Conservation (phyloP, 1,140 invertebrate species). For the Callitettix versicolor region DNA sequence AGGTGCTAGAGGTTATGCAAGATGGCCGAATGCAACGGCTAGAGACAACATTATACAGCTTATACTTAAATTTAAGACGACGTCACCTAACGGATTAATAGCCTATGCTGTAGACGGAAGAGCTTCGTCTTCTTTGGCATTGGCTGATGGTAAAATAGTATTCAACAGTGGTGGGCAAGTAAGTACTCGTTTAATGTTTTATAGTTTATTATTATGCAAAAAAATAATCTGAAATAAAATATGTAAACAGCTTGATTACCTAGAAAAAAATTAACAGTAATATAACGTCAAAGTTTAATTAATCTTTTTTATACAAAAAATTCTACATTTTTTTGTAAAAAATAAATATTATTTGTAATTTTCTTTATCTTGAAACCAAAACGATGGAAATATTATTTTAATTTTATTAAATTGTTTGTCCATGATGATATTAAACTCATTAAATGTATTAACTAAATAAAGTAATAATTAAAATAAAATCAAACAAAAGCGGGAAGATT, state of each 20-base stretch:
- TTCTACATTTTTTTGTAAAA: too few species aligned
- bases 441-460: too few species aligned
- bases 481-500: too few species aligned
- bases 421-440: too few species aligned
- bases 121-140: constrained; percentile 49
- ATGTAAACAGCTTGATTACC: constrained; percentile 62
- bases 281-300: too few species aligned
- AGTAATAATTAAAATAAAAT: too few species aligned
- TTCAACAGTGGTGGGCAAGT: constrained; percentile 53
- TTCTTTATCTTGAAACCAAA: too few species aligned
- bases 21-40: constrained; percentile 44
- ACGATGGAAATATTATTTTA: too few species aligned
- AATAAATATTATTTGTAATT: too few species aligned
- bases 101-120: constrained; percentile 58
- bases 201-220: constrained; percentile 29
- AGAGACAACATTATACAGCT: constrained; percentile 51
- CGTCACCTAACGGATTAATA: constrained; percentile 61
- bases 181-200: background rate
- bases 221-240: constrained; percentile 44
- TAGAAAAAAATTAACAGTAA: too few species aligned
- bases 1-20: constrained; percentile 49
- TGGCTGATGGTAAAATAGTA: constrained; percentile 56
- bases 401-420: too few species aligned
- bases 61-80: constrained; percentile 82
- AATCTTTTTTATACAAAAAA: too few species aligned